Conservation (phyloP, 35 echinoderm and acorn worm species). For the Ophioderma brevispina region DNA sequence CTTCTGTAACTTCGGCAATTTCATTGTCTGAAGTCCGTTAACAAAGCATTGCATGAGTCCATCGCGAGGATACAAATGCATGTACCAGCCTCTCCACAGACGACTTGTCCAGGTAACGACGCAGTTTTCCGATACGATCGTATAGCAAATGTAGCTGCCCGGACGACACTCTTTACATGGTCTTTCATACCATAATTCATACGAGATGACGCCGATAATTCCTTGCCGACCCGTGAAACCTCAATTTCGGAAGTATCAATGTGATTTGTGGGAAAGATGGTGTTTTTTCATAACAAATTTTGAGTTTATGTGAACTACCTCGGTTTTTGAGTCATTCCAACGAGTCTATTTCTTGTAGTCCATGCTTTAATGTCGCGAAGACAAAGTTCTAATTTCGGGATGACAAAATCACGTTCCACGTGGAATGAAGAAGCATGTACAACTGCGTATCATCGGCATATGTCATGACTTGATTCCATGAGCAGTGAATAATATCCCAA, state of each 20-base stretch:
- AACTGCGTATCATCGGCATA: constrained; percentile 71
- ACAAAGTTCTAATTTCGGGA: constrained; percentile 4
- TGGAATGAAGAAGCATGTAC: constrained; percentile 14
- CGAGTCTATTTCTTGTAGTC: constrained; percentile 8
- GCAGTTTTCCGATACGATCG: neutral
- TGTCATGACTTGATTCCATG: constrained; percentile 18
- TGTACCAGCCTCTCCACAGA: neutral
- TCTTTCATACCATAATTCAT: neutral
- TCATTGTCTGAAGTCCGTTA: constrained; percentile 1
- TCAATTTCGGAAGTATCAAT: neutral
- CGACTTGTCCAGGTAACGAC: neutral
- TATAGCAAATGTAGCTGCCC: neutral
- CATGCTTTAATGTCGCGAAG: constrained; percentile 1
- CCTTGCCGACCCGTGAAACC: neutral
- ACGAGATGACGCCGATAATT: neutral
- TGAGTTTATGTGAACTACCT: constrained; percentile 7
- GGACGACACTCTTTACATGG: neutral
- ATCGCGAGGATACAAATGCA: neutral
- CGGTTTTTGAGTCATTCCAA: constrained; percentile 3
- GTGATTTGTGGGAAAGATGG: neutral
- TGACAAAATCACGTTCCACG: neutral
- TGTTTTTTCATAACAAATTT: constrained; percentile 10
- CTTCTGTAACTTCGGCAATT: neutral
- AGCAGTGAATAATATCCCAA: neutral
- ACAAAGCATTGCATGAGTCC: neutral